These are phyloP conservation scores for Argyrosomus regius DNA, from an alignment of 2,797 vertebrate genomes.

Conservation along the genomic window DNA sequence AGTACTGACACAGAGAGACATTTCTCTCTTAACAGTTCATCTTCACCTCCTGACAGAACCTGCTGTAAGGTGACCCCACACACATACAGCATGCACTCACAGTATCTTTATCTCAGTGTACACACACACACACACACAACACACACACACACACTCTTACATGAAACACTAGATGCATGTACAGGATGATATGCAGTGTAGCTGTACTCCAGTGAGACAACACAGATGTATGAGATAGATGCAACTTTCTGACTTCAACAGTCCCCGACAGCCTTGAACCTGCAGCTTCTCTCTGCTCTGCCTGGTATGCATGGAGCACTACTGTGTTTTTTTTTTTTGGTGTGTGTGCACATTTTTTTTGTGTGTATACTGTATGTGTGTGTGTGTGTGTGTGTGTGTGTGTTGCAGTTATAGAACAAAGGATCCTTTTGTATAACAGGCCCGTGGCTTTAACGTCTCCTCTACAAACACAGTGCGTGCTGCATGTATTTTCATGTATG, in stretches of 20 bases:
- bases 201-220: conserved; percentile 33
- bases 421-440: conserved; percentile 68
- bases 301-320: conserved; percentile 33
- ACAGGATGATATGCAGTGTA: conserved; percentile 22
- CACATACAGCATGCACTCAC: conserved; percentile 16
- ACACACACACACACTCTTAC: conserved; percentile 9
- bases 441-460: conserved; percentile 71
- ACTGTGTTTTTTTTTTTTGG: not conserved
- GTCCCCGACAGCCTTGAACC: conserved; percentile 41
- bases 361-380: conserved; percentile 20
- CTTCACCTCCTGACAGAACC: conserved; percentile 41
- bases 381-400: conserved; percentile 47
- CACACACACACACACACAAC: conserved; percentile 15
- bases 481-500: conserved; percentile 61
- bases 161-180: conserved; percentile 44
- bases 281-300: conserved; percentile 39
- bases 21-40: conserved; percentile 39
- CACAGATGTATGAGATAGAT: conserved; percentile 47
- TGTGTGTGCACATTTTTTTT: conserved; percentile 1
- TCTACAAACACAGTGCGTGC: conserved; percentile 67
- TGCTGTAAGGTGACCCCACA: conserved; percentile 43
- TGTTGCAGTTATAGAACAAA: conserved; percentile 72
- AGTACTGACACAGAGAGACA: conserved; percentile 31
- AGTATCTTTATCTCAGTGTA: conserved; percentile 7
- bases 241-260: conserved; percentile 37